Evolutionary conservation across 2,888 invertebrate species (phyloP).

Genomic region (Mylabris sibirica): DNA sequence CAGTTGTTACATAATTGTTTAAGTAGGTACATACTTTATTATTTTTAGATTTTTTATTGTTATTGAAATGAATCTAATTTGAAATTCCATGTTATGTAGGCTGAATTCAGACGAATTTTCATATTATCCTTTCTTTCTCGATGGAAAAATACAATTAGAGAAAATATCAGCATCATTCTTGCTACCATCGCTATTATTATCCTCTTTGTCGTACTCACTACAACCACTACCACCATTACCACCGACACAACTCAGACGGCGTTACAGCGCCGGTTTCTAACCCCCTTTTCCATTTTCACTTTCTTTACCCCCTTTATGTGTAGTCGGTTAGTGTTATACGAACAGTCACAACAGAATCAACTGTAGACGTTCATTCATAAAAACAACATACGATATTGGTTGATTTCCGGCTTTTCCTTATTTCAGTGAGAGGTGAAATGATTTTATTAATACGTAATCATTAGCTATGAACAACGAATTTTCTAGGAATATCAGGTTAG

Average conservation of each 20-base stretch:
- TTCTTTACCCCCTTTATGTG: conserved; percentile 10
- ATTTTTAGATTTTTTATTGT: neutral
- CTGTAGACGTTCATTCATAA: neutral
- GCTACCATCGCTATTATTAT: neutral
- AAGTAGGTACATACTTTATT: too few species aligned
- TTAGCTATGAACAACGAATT: neutral
- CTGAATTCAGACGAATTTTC: neutral
- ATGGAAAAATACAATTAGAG: neutral
- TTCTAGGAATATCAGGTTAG: neutral
- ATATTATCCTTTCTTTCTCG: neutral
- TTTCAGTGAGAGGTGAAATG: neutral
- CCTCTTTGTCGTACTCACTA: neutral
- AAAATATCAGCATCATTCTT: neutral
- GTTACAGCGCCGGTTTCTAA: conserved; percentile 16
- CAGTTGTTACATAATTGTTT: neutral
- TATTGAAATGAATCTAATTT: neutral
- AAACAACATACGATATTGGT: neutral
- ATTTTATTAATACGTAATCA: neutral
- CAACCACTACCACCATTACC: neutral
- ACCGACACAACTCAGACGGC: neutral
- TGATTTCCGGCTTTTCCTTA: neutral
- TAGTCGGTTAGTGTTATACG: conserved; percentile 10
- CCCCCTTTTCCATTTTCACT: conserved; percentile 14
- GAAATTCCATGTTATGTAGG: neutral
- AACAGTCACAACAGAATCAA: conserved; percentile 4